Evolutionary conservation across 2,888 invertebrate species (phyloP).

Genomic region (Amblyjoppa proteus): DNA sequence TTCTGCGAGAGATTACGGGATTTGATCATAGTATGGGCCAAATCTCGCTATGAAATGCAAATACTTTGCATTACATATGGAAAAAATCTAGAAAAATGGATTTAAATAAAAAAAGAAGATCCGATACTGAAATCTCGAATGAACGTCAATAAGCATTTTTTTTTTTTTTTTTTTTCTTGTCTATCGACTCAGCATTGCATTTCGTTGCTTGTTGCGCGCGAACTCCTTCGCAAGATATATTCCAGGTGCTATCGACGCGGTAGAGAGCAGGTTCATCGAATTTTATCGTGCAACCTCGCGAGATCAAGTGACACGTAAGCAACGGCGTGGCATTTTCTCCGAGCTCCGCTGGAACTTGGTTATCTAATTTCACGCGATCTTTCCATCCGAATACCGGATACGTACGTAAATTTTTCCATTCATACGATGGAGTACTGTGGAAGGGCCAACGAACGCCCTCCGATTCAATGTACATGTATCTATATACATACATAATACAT

Average conservation of each 20-base stretch:
- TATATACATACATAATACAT: too few species aligned
- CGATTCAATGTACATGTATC: too few species aligned
- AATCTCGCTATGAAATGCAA: too few species aligned
- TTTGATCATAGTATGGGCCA: too few species aligned
- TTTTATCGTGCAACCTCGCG: constrained; percentile 54
- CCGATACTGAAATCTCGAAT: constrained; percentile 24
- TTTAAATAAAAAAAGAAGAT: background rate
- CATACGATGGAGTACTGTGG: background rate
- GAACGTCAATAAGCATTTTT: too few species aligned
- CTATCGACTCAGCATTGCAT: background rate
- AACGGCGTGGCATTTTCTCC: constrained; percentile 63
- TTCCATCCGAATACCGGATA: background rate
- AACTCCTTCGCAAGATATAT: background rate
- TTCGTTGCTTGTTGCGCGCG: background rate
- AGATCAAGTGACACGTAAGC: constrained; percentile 42
- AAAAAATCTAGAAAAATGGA: background rate
- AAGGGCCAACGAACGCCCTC: background rate
- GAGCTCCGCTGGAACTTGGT: constrained; percentile 59
- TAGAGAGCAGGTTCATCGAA: constrained; percentile 39
- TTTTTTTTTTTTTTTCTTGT: background rate
- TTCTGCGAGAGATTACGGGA: too few species aligned
- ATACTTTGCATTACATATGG: background rate
- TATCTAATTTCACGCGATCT: constrained; percentile 61
- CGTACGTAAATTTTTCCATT: background rate
- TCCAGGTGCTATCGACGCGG: background rate